phyloP scores from a whole-genome alignment of 2,113 vertebrate genomes.

The Jacana jacana region DNA sequence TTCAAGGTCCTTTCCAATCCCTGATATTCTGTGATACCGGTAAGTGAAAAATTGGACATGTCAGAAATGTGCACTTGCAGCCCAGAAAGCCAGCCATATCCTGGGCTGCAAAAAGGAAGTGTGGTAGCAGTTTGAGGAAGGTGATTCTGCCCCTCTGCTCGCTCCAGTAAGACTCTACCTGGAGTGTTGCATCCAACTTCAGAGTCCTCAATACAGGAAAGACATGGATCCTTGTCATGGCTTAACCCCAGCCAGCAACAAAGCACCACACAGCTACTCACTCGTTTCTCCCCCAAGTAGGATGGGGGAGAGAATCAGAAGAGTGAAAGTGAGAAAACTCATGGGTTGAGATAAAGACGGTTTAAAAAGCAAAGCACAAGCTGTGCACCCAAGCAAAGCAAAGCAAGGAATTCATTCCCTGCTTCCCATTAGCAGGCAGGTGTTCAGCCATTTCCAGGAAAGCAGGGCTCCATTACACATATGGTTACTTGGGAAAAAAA shows the following conservation, averaged over 20 bases:
- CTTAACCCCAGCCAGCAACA: neutral
- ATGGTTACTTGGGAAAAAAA: neutral
- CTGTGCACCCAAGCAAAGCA: neutral
- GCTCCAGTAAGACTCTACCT: neutral
- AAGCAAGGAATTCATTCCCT: neutral
- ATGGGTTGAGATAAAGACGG: neutral
- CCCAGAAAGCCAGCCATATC: neutral
- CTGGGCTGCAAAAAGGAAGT: neutral
- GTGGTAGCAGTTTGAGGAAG: neutral
- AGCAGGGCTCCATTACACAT: neutral
- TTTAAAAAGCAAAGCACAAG: neutral
- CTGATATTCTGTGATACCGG: no score
- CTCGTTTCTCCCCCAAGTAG: neutral
- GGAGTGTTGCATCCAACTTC: neutral
- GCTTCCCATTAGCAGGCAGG: neutral
- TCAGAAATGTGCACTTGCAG: neutral
- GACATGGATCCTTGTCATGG: neutral
- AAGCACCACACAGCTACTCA: neutral
- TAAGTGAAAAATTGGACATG: neutral
- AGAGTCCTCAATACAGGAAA: neutral
- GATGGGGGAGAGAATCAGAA: neutral
- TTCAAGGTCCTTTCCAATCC: no score
- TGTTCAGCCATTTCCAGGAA: neutral
- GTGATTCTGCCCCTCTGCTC: neutral
- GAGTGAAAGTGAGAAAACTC: neutral